Percentiles rank a stretch among this genome's conserved stretches.
Conservation (phyloP, 30 jellyfish, hydroid and myxozoan genomes). For the Aurelia sp. region DNA sequence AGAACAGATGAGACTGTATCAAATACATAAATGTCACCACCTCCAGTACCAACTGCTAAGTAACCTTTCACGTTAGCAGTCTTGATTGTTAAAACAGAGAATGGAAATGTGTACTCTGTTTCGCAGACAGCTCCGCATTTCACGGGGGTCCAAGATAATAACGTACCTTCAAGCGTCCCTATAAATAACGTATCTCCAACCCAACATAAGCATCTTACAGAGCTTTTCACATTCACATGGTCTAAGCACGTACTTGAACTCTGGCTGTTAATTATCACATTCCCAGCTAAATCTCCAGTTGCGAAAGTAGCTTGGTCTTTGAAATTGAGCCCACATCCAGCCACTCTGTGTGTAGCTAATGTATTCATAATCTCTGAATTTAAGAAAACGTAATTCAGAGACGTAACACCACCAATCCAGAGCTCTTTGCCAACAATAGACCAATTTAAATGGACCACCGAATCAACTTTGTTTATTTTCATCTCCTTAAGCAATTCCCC, state of each 20-base stretch:
- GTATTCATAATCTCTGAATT: not conserved
- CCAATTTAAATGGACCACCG: slow-evolving; percentile 78
- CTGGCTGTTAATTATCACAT: slow-evolving; percentile 50
- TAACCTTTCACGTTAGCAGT: not conserved
- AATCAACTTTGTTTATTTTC: slow-evolving; percentile 47
- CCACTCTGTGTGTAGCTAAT: slow-evolving; percentile 40
- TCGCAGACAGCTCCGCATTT: not conserved
- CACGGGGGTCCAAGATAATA: slow-evolving; percentile 54
- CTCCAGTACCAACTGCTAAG: slow-evolving; percentile 86
- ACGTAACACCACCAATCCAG: slow-evolving; percentile 92
- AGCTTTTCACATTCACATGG: slow-evolving; percentile 17
- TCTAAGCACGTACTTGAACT: not conserved
- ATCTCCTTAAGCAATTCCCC: slow-evolving; percentile 70
- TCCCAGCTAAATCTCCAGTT: slow-evolving; percentile 96
- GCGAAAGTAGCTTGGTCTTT: slow-evolving; percentile 56
- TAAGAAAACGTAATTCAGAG: slow-evolving; percentile 63
- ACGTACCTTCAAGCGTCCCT: slow-evolving; percentile 80
- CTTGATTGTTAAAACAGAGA: slow-evolving; percentile 63
- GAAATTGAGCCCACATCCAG: slow-evolving; percentile 93
- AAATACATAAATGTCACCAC: slow-evolving; percentile 76
- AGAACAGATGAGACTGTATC: not conserved
- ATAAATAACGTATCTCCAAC: slow-evolving; percentile 23
- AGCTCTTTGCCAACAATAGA: slow-evolving; percentile 52
- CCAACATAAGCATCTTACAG: slow-evolving; percentile 63
- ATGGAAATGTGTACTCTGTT: slow-evolving; percentile 36